Percentiles rank a stretch among this genome's conserved stretches.
These are phyloP conservation scores for Takifugu rubripes DNA, from an alignment of 2,797 vertebrate species.

Conservation along the genomic window DNA sequence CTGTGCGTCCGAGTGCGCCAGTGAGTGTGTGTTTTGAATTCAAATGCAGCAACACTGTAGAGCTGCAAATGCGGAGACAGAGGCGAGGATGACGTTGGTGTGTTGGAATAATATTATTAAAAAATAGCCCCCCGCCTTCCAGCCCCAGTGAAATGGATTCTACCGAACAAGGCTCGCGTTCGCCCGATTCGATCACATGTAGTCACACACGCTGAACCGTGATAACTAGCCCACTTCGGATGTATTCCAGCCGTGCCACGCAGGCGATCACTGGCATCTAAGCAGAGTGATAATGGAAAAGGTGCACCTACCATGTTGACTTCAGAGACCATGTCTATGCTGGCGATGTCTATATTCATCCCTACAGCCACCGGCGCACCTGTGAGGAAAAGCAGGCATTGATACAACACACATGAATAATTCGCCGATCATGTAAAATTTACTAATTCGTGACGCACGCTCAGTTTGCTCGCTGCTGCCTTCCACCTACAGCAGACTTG, in stretches of 20 bases:
- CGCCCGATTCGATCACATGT: background rate
- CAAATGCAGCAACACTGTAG: conserved; percentile 76
- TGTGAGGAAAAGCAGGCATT: conserved; percentile 68
- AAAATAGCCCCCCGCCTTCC: background rate
- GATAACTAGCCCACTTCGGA: conserved; percentile 40
- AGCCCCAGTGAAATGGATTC: conserved; percentile 14
- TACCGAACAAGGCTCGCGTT: conserved; percentile 7
- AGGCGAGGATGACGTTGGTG: conserved; percentile 55
- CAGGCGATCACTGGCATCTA: conserved; percentile 16
- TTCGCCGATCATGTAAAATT: conserved; percentile 54
- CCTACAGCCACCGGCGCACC: conserved; percentile 96
- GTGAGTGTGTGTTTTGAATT: conserved; percentile 81
- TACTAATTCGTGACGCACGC: conserved; percentile 61
- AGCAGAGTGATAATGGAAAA: conserved; percentile 25
- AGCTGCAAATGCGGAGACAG: conserved; percentile 66
- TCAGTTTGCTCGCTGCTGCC: conserved; percentile 41
- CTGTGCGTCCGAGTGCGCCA: conserved; percentile 74
- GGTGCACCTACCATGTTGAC: conserved; percentile 95
- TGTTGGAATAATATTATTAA: conserved; percentile 18
- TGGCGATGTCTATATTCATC: conserved; percentile 99
- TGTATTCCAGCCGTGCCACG: conserved; percentile 33
- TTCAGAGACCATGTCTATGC: conserved; percentile 99
- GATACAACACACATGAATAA: conserved; percentile 38
- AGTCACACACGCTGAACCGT: conserved; percentile 21
- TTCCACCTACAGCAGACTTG: conserved; percentile 56